Evolutionary conservation across 2,888 invertebrate genomes (phyloP), one percentile per base, ranked within the genome.

Genomic region (Parnassius smintheus): DNA sequence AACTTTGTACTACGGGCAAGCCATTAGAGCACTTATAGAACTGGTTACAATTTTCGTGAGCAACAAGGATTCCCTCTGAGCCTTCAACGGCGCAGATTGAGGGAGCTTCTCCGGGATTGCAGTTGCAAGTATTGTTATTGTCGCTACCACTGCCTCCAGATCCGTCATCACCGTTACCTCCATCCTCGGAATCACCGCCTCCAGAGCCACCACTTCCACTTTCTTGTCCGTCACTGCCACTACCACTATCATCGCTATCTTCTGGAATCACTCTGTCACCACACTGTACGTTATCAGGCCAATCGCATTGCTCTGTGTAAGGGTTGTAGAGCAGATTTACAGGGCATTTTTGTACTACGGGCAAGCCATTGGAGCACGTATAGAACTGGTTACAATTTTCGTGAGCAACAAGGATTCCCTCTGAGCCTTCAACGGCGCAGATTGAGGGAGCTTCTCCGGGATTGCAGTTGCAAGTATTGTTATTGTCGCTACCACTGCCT

Each of bases 301-400:
- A 76, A 58, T 77, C 77, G 59, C 77, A 77, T 25, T 61, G 56
- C 25, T 75, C 73, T 9, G 56, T 70, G n/a, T 67, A 58, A 0
- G 76, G 71, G 18, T 77, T 73, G 52, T 70, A 78, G 0, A 72
- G 22, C 2, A 75, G 67, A 49, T 55, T 46, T 0, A 13, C 56
- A 2, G 61, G 56, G 48, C 78, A 78, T 2, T 4, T 45, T 0
- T 64, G 41, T 0, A 53, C 64, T 2, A 74, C 67, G 2, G 77
- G 76, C 25, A 61, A 60, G 2, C 78, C 77, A 10, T 66, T 45
- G 8, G 56, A 54, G 45, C 79, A 80, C 54, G 70, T 70, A 53
- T 76, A 80, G 61, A 68, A 80, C 44, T 76, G 67, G 54, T 75
- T 73, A 60, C 79, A 80, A 55, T 74, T 72, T 61, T 73, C 75